A percentile compares a stretch with the other conserved stretches of the same genome.
Conservation (phyloP, 2,888 invertebrate genomes). For the Athrips mouffetella region DNA sequence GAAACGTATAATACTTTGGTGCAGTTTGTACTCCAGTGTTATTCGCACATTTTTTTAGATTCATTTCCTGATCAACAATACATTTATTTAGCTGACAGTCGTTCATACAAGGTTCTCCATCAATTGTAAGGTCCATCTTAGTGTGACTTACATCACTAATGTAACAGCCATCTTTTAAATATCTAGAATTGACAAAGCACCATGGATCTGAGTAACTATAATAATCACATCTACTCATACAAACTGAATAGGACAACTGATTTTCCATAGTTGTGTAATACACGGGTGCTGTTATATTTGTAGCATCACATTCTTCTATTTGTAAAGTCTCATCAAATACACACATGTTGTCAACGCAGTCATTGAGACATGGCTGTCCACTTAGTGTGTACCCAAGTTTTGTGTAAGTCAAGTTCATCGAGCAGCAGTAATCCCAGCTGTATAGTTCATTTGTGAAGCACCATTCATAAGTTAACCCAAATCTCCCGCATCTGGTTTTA, state of each 20-base stretch:
- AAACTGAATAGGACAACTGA: background rate
- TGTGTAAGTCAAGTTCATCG: background rate
- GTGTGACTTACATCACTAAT: background rate
- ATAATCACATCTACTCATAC: background rate
- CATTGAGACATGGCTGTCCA: background rate
- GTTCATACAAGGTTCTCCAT: background rate
- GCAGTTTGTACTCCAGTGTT: background rate
- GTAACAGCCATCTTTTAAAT: background rate
- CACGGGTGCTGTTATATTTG: background rate
- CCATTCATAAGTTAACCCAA: background rate
- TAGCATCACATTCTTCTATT: background rate
- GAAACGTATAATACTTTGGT: background rate
- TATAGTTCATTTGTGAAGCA: background rate
- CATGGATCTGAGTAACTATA: background rate
- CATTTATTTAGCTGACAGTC: background rate
- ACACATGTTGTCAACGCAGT: background rate
- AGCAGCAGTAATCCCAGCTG: background rate
- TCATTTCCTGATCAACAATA: background rate
- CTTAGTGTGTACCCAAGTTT: background rate
- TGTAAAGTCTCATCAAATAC: background rate
- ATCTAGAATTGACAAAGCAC: background rate
- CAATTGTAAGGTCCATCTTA: background rate
- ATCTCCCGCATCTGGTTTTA: background rate
- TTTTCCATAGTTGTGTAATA: background rate
- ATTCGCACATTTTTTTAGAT: background rate